Evolutionary conservation across 2,113 vertebrate genomes (phyloP), one percentile per base, ranked within the genome.

Genomic region (Nibea coibor): DNA sequence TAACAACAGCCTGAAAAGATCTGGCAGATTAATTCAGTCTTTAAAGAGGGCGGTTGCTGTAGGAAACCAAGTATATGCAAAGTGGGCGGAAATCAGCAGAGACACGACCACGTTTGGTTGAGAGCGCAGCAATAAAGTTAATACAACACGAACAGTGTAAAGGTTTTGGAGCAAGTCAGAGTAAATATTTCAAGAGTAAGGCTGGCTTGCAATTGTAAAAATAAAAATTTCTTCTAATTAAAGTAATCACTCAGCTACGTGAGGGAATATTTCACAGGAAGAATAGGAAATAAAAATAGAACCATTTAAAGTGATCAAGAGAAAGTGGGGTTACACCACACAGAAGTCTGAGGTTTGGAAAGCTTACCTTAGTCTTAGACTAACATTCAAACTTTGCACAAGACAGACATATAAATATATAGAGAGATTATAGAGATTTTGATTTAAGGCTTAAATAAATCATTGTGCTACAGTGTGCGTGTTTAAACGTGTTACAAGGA

Each of bases 1-100:
- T 82, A 72, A 84, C 57, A 68, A 50, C 31, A 48, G 79, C 72
- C 75, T 83, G 84, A 88, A 89, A 80, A 65, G 88, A 81, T 57
- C 9, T 70, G 88, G 67, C 78, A 81, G 53, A 57, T 81, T 81
- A 56, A 81, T 72, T 76, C 35, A 67, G 72, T 50, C 73, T 79
- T 73, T 71, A 64, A 77, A 31, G 80, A 81, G 16, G 53, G 19
- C 1, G 16, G 81, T 86, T 81, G 81, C 84, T 69, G 39, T 57
- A 57, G 80, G 77, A 86, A 82, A 86, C 84, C 71, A 80, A 77
- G 80, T 75, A 54, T 47, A 80, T 81, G 71, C 71, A 79, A 75
- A 81, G 75, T 24, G 56, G 47, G 20, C 20, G 73, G 64, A 79
- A 80, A 61, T 68, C 45, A 69, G 82, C 43, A 75, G 71, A 54